phyloP scores from a whole-genome alignment of 1,140 invertebrate species.

The Drosophila ohnishii region DNA sequence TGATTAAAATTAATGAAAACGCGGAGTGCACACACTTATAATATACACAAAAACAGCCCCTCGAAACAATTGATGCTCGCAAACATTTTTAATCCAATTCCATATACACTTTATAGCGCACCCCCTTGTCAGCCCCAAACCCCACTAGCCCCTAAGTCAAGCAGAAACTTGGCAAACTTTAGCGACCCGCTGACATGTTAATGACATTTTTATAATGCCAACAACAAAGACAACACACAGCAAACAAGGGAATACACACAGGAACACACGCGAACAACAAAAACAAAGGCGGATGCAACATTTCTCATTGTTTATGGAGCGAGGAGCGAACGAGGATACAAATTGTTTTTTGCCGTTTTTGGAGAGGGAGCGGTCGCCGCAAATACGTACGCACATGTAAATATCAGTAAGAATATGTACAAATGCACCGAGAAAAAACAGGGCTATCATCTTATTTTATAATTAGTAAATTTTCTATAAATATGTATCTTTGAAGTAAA shows the following conservation, averaged over 20 bases:
- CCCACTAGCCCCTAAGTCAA: not conserved
- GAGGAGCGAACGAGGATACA: conserved; percentile 64
- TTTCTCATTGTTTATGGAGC: conserved; percentile 74
- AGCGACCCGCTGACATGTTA: conserved; percentile 76
- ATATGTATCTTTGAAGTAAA: too few species aligned
- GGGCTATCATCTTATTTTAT: too few species aligned
- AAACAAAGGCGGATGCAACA: conserved; percentile 77
- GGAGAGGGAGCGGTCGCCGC: conserved; percentile 67
- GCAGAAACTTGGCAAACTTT: conserved; percentile 54
- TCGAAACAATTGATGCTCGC: conserved; percentile 37
- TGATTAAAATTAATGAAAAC: conserved; percentile 49
- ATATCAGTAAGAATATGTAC: conserved; percentile 13
- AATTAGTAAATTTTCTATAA: too few species aligned
- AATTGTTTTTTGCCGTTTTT: conserved; percentile 67
- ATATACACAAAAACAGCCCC: conserved; percentile 10
- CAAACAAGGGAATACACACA: conserved; percentile 30
- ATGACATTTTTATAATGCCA: conserved; percentile 78
- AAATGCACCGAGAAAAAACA: conserved; percentile 4
- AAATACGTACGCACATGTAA: conserved; percentile 31
- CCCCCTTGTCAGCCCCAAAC: not conserved
- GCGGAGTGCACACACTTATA: not conserved
- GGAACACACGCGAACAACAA: conserved; percentile 30
- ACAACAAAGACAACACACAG: conserved; percentile 22
- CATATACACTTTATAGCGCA: conserved; percentile 28
- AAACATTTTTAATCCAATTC: conserved; percentile 34